Conservation (phyloP, 2,888 invertebrate species). For the Leucania comma region DNA sequence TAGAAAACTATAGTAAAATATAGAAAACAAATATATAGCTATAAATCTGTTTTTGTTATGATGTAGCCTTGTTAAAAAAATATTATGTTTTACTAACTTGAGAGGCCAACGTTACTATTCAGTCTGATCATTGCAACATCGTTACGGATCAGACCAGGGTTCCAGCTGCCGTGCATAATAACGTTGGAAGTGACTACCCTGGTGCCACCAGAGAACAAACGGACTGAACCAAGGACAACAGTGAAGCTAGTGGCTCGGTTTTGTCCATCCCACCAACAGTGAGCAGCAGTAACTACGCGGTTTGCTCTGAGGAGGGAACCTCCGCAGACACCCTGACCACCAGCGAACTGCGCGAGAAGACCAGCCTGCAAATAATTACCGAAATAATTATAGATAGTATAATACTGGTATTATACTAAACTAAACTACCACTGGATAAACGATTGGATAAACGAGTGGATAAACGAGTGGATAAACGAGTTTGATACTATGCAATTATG, state of each 20-base stretch:
- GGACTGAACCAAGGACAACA: constrained; percentile 75
- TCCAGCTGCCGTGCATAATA: constrained; percentile 73
- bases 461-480: too few species aligned
- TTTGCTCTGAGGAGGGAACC: constrained; percentile 70
- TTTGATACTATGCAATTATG: not conserved
- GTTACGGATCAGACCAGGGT: constrained; percentile 70
- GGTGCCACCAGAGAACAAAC: constrained; percentile 75
- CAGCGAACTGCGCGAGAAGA: constrained; percentile 37
- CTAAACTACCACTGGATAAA: too few species aligned
- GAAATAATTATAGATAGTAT: not conserved
- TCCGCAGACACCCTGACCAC: constrained; percentile 74
- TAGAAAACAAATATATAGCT: too few species aligned
- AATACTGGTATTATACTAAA: too few species aligned
- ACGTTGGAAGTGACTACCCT: constrained; percentile 69
- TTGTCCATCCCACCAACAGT: constrained; percentile 1
- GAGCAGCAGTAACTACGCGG: constrained; percentile 67
- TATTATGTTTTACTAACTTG: constrained; percentile 12
- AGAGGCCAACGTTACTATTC: not conserved
- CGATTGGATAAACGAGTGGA: too few species aligned
- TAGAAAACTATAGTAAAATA: too few species aligned
- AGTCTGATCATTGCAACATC: constrained; percentile 65
- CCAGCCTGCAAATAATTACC: constrained; percentile 48
- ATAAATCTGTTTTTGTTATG: too few species aligned
- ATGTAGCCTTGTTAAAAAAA: too few species aligned
- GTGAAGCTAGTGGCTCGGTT: constrained; percentile 52